A percentile compares a stretch with the other conserved stretches of the same genome.
These are phyloP conservation scores for Drosophila subsilvestris DNA, from an alignment of 2,888 invertebrate genomes.

Conservation along the genomic window DNA sequence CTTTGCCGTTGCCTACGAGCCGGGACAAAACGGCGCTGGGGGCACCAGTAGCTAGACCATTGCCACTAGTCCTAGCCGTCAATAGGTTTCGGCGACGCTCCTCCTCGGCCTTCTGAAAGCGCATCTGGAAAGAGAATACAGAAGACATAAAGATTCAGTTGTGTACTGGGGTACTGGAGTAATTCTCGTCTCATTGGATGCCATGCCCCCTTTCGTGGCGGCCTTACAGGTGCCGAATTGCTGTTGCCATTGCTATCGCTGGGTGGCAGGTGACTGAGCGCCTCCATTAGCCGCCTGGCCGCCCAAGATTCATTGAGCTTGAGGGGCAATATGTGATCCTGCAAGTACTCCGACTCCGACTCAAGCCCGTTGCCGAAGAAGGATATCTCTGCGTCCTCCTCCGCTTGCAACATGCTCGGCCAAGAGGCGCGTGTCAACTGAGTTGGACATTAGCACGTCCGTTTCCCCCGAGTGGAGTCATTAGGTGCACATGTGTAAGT, in stretches of 20 bases:
- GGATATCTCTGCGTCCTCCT: constrained; percentile 32
- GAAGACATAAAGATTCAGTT: constrained; percentile 54
- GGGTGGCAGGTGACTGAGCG: constrained; percentile 83
- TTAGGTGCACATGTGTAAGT: constrained; percentile 48
- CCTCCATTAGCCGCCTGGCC: constrained; percentile 85
- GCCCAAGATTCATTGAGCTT: constrained; percentile 87
- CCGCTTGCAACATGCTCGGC: constrained; percentile 57
- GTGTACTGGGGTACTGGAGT: neutral
- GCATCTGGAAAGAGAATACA: constrained; percentile 86
- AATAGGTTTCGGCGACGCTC: constrained; percentile 89
- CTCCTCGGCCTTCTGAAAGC: constrained; percentile 93
- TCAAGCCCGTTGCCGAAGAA: constrained; percentile 23
- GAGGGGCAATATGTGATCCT: constrained; percentile 80
- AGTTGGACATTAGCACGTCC: constrained; percentile 64
- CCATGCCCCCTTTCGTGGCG: neutral
- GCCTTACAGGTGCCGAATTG: constrained; percentile 75
- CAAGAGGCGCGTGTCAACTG: constrained; percentile 62
- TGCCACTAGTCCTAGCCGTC: constrained; percentile 59
- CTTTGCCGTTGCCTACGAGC: constrained; percentile 84
- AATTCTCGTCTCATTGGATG: neutral
- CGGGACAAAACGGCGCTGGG: constrained; percentile 41
- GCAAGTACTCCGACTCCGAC: constrained; percentile 25
- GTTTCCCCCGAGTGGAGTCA: constrained; percentile 61
- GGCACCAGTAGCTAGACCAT: constrained; percentile 3
- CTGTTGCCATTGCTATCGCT: constrained; percentile 62